These are phyloP conservation scores for Stomorhina lunata DNA, from an alignment of 2,888 invertebrate genomes.

Conservation along the genomic window DNA sequence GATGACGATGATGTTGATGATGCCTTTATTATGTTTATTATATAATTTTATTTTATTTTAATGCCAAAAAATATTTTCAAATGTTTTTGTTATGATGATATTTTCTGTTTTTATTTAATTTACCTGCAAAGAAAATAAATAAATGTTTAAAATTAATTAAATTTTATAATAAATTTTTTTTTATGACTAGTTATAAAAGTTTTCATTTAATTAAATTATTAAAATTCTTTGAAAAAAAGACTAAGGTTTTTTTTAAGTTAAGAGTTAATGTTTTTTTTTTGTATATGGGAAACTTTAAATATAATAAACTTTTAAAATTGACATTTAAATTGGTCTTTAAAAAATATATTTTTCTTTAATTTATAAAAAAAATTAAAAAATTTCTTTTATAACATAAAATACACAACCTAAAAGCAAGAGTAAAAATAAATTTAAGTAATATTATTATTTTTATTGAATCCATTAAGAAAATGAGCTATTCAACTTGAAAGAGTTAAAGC, in stretches of 20 bases:
- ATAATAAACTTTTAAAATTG: neutral
- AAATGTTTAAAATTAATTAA: slow-evolving; percentile 46
- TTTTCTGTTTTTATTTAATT: slow-evolving; percentile 46
- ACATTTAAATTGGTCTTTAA: neutral
- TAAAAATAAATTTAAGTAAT: slow-evolving; percentile 15
- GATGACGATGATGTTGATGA: too few relatives aligned
- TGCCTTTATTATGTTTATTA: slow-evolving; percentile 40
- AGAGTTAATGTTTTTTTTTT: too few relatives aligned
- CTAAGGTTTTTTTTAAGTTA: too few relatives aligned
- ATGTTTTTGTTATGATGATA: slow-evolving; percentile 29
- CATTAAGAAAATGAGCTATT: slow-evolving; percentile 65
- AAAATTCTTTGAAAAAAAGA: too few relatives aligned
- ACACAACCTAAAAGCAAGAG: neutral
- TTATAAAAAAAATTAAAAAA: neutral
- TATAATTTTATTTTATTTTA: too few relatives aligned
- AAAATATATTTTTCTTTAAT: neutral
- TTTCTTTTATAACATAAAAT: neutral
- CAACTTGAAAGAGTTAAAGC: slow-evolving; percentile 52
- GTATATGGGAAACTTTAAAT: neutral
- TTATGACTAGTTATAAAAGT: neutral
- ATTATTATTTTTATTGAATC: slow-evolving; percentile 58
- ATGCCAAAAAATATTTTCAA: neutral
- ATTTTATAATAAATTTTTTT: slow-evolving; percentile 20
- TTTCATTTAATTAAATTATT: neutral
- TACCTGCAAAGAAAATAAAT: slow-evolving; percentile 58